Evolutionary conservation across 2,113 vertebrate genomes (phyloP), one percentile per base, ranked within the genome.

Genomic region (Cettia cetti): DNA sequence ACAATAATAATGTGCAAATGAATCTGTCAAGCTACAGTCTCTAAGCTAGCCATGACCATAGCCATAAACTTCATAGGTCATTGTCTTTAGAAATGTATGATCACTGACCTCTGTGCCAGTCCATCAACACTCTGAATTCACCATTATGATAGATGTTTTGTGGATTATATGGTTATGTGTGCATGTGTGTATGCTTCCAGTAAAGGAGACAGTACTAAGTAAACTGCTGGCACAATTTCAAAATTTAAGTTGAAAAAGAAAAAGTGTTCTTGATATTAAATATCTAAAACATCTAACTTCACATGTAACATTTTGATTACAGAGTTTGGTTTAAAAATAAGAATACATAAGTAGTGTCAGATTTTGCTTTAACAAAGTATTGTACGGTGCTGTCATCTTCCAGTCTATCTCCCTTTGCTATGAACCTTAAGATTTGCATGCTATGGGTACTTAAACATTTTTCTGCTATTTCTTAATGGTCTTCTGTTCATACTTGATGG

Each of bases 121-220:
- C n/a, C 33, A 35, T 27, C 44, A 24, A 1, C 13, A 57, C 54
- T 75, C 44, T 35, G 44, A 75, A 45, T 59, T 71, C 28, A 79
- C 8, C 2, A 30, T 59, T 39, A 8, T 6, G 26, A 15, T 2
- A 33, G 11, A 30, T 52, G 49, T 3, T 45, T 45, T 78, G 21
- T 30, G 30, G 23, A 5, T 16, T 27, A 6, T 37, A 18, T 6
- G 10, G 3, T 35, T 40, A 4, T 18, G 3, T 74, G 17, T 45
- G 7, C 14, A 13, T 27, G 19, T 23, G 8, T 0, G 0, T 7
- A 26, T 42, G 21, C 6, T 68, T 49, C 77, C 47, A 50, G 5
- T 53, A n/a, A 56, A 56, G 22, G 35, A 61, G 22, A 50, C 4
- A 74, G 30, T 9, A 35, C 6, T 53, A 75, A 60, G 9, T 21